Evolutionary conservation across 2,113 vertebrate species (phyloP), one percentile per base, ranked within the genome.

Genomic region (Etheostoma cragini): DNA sequence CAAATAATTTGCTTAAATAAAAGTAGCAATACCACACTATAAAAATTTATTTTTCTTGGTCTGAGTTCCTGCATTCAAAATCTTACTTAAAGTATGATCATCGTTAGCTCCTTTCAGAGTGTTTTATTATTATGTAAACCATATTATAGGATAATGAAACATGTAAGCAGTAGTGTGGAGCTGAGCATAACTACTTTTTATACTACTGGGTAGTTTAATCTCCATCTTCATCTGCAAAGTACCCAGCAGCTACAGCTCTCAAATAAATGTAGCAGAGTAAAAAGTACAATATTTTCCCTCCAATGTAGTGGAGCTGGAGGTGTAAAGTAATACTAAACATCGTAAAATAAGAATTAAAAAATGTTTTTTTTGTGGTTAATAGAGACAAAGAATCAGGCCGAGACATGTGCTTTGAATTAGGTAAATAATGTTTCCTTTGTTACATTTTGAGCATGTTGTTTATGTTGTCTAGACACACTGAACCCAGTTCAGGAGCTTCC

Each of bases 401-500:
- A 15, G 53, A 26, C 15, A 47, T 35, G 16, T 52, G 26, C 19
- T 15, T 71, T 46, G 1, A 12, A 21, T 60, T 13, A 16, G 10
- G 22, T 17, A 24, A 62, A n/a, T 17, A 0, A 3, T 49, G 14
- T 68, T 68, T 15, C n/a, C 49, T 30, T 58, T 38, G 30, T 17
- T 17, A 63, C 45, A 30, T 67, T 45, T n/a, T 47, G 24, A 72
- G 52, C 21, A 33, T 46, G 8, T 50, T 82, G 10, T 42, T 76
- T 35, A 6, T 82, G 50, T 76, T 67, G 66, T 84, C 15, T 70
- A 99, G 96, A 93, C 95, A 95, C 45, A 94, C 95, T 2, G 96
- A 96, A 78, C 91, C 96, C 49, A 93, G 95, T 76, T 97, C 97
- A 22, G 95, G 96, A 67, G 95, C 95, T 0, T 96, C 96, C 75